Conservation (phyloP, 2,888 invertebrate genomes). For the Euzetes globulus region DNA sequence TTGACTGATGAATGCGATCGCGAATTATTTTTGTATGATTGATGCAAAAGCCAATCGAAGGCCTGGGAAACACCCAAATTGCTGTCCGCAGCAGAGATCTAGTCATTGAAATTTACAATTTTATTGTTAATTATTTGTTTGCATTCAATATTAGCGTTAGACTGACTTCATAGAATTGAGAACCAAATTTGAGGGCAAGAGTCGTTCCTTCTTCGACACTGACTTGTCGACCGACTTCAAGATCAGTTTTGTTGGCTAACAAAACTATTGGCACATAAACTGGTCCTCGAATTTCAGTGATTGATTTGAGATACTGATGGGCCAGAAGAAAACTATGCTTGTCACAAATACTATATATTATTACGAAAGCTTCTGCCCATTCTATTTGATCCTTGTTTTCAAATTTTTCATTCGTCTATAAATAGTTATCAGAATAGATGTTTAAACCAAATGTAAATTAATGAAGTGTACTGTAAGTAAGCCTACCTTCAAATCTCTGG, state of each 20-base stretch:
- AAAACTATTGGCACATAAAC: constrained; percentile 57
- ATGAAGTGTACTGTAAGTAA: neutral
- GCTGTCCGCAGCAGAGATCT: constrained; percentile 24
- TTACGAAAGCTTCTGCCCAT: constrained; percentile 69
- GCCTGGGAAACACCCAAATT: constrained; percentile 22
- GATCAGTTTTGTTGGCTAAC: constrained; percentile 70
- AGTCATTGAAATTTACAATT: neutral
- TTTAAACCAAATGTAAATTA: constrained; percentile 1
- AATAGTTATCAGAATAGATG: too few relatives aligned
- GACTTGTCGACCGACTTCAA: constrained; percentile 48
- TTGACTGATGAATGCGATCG: neutral
- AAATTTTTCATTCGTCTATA: constrained; percentile 1
- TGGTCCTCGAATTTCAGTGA: constrained; percentile 58
- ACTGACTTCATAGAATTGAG: constrained; percentile 23
- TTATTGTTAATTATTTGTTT: neutral
- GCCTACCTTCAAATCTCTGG: constrained; percentile 66
- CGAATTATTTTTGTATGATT: neutral
- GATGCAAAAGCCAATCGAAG: constrained; percentile 11
- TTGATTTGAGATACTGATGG: constrained; percentile 59
- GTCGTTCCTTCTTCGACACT: constrained; percentile 7
- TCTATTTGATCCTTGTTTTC: constrained; percentile 54
- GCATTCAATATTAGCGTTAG: neutral
- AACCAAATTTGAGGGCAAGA: constrained; percentile 17
- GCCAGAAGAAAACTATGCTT: constrained; percentile 63
- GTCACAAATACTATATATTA: constrained; percentile 69